Evolutionary conservation across 2,888 invertebrate species (phyloP), one percentile per base, ranked within the genome.

Genomic region (Scaptomyza flava): DNA sequence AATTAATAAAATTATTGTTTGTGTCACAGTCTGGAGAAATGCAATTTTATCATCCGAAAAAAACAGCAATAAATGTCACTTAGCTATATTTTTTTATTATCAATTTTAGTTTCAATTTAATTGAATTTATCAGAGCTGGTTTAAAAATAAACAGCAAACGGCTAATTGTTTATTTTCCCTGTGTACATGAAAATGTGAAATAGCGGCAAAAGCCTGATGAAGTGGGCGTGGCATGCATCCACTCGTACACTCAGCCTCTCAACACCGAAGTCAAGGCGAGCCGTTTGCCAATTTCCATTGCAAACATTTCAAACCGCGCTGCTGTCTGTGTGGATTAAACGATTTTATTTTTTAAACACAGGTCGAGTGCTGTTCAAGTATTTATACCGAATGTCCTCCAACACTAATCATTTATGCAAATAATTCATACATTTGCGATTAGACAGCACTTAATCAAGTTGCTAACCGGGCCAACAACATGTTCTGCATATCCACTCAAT

Each of bases 371-470:
- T 43, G 33, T 51, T 58, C 3, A n/a, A 42, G 53, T 33, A 62
- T 41, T 43, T 53, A 43, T 47, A 31, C 31, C 8, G 41, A 31
- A 41, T 17, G 9, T 31, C 34, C 27, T n/a, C n/a, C 43, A 5
- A 12, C 48, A 52, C 72, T 67, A 77, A 79, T 79, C 68, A 65
- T 59, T 68, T 81, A 84, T 79, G 75, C 79, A 81, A 84, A 81
- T 81, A 77, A 75, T 67, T 72, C 67, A 75, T 70, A 68, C 72
- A 77, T 84, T 84, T 81, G 68, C 79, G 77, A 81, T 79, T 77
- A 79, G 75, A 64, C 68, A 47, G 34, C 71, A 74, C 52, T 79
- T 79, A 79, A 77, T 77, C 77, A 68, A 62, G 52, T 38, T 70
- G 47, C 54, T 23, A 54, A 78, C 48, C 12, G 38, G 57, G 54